Evolutionary conservation across 2,113 vertebrate genomes (phyloP), one percentile per base, ranked within the genome.

Genomic region (Protobothrops flavoviridis): DNA sequence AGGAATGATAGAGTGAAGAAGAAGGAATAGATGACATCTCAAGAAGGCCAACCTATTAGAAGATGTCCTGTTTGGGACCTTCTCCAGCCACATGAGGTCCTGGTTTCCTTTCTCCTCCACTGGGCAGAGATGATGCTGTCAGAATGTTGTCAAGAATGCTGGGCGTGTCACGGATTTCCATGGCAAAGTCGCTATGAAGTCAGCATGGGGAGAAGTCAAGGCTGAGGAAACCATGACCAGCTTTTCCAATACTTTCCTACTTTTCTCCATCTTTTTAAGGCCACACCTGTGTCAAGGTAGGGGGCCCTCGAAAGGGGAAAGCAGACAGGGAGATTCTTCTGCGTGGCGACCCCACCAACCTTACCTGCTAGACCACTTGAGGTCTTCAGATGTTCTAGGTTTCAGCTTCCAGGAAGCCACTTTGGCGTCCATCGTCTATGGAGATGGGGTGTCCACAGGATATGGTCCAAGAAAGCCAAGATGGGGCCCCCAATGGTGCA

Each of bases 121-220:
- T 20, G 33, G 64, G 53, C 23, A 85, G 13, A 85, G 88, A 90
- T 93, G 90, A 93, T 93, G 92, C 88, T 93, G 69, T 93, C 92
- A 90, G 92, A 90, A 89, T 59, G 92, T 93, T 89, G 64, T 57
- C 85, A 11, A 50, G 87, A 90, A 93, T 50, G 15, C 69, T 93
- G 39, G 39, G 64, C 88, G 39, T 93, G 92, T 93, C 92, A 93
- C 4, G 26, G 7, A 50, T 12, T 24, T 33, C 57, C 91, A 48
- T 12, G 20, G 29, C 53, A 43, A 57, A 6, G 52, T 57, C 26
- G 85, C 64, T 85, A 26, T 85, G 92, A 55, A 85, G 52, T 85
- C 69, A 90, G 88, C 92, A 90, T 90, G 64, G 88, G 69, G 53
- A 48, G 6, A 90, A 29, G 9, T 43, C 48, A 50, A 29, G 64